These are phyloP conservation scores for Procambarus virginalis DNA, from an alignment of 1,140 invertebrate species.

Conservation along the genomic window DNA sequence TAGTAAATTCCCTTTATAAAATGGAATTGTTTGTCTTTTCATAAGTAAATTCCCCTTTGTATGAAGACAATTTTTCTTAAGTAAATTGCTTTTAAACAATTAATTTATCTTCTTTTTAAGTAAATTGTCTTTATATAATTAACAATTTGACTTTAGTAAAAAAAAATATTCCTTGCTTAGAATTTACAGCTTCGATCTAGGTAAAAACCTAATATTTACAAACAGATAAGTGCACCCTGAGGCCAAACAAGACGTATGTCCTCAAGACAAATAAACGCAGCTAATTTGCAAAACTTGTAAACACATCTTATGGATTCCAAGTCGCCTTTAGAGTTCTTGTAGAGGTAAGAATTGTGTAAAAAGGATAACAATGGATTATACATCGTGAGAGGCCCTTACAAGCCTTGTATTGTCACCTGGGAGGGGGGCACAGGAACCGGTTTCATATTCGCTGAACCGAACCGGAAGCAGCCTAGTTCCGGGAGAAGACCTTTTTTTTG, in stretches of 20 bases:
- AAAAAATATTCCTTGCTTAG: background rate
- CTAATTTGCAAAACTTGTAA: no score
- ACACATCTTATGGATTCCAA: slow-evolving; percentile 13
- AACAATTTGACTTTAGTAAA: background rate
- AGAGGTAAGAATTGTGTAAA: background rate
- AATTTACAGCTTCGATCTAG: background rate
- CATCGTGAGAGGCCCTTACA: background rate
- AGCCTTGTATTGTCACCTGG: background rate
- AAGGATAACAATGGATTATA: background rate
- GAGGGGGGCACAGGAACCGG: background rate
- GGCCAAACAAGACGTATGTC: background rate
- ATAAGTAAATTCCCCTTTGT: no score
- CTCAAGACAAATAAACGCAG: no score
- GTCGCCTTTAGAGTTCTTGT: slow-evolving; percentile 9
- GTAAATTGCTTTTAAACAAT: background rate
- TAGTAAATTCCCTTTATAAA: no score
- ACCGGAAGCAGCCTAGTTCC: no score
- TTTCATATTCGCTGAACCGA: no score
- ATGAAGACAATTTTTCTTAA: background rate
- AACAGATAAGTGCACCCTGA: background rate
- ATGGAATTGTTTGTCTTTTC: no score
- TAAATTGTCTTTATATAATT: background rate
- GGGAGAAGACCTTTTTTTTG: no score
- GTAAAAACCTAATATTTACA: background rate
- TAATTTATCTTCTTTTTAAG: background rate